Base-by-base conservation (phyloP, 2,888 invertebrate genomes). In the Cephus pygmeus region DNA sequence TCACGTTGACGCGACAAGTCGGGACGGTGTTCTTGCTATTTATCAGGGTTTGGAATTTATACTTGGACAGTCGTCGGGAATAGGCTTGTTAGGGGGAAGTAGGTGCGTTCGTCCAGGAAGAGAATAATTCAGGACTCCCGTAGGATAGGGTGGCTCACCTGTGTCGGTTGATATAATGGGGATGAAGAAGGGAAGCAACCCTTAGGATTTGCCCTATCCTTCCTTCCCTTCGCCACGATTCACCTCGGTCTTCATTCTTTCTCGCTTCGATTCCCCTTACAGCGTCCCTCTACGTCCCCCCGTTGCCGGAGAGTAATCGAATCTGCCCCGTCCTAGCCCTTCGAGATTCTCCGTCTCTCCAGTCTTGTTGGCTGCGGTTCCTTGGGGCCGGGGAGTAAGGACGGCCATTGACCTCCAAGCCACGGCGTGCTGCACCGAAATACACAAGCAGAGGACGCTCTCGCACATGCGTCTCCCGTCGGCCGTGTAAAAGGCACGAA, bases 361-460 rank as follows among this genome's bases (percentile, higher is more conserved):
- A 77, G 80, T 76, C 78, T 74, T 76, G 75, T 69, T 80, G 78
- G 79, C 79, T 77, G 75, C 15, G 35, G 77, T 81, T 80, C 80
- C 89, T 89, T 89, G 89, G 88, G 87, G 89, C 86, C 88, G 88
- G 90, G 88, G 90, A 89, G 90, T 91, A 91, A 91, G 91, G 91
- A 91, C 91, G 91, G 91, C 90, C 91, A 91, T 91, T 91, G 91
- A 91, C 91, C 91, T 91, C 91, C 84, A 91, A 76, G 79, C 88
- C 86, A 86, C 86, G 84, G 88, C 87, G 85, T 85, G 86, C 88
- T 88, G 90, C 90, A 88, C 89, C 89, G 88, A 90, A 90, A 90
- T 90, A 88, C 87, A 83, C 83, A 79, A 87, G 87, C 87, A 88
- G 87, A 88, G 89, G 89, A 88, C 33, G 31, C 31, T 34, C 30